Percentiles rank a stretch among this genome's conserved stretches.
phyloP scores from a whole-genome alignment of 2,797 vertebrate genomes.

The Crenuchus spilurus region DNA sequence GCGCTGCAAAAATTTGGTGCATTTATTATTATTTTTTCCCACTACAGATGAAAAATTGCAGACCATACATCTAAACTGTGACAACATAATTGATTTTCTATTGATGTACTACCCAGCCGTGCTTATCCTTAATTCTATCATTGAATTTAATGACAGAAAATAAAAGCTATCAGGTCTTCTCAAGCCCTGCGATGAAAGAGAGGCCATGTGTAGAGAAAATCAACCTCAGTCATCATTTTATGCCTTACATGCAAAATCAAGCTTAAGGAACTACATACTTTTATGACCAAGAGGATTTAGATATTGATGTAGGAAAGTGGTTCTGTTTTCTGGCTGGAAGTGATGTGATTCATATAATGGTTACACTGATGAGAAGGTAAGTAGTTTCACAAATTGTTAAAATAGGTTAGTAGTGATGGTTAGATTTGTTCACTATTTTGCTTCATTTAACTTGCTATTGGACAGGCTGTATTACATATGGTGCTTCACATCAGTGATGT shows the following conservation, averaged over 20 bases:
- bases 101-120: constrained; percentile 58
- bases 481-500: too few species aligned
- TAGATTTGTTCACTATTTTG: too few species aligned
- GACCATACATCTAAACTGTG: constrained; percentile 50
- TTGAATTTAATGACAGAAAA: constrained; percentile 50
- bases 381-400: too few species aligned
- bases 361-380: not conserved
- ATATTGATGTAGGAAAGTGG: constrained; percentile 11
- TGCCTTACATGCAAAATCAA: constrained; percentile 14
- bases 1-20: constrained; percentile 18
- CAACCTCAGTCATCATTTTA: constrained; percentile 31
- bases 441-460: too few species aligned
- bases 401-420: too few species aligned
- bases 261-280: constrained; percentile 28
- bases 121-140: constrained; percentile 59
- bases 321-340: not conserved
- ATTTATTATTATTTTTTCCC: constrained; percentile 31
- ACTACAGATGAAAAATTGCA: constrained; percentile 40
- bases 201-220: constrained; percentile 21
- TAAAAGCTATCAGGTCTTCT: constrained; percentile 50
- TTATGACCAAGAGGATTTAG: constrained; percentile 29
- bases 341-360: not conserved
- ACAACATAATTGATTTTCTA: constrained; percentile 58
- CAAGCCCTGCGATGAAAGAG: constrained; percentile 45
- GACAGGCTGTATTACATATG: too few species aligned